phyloP scores from a whole-genome alignment of 64 coral and sea anemone genomes.

The Platygyra sinensis region DNA sequence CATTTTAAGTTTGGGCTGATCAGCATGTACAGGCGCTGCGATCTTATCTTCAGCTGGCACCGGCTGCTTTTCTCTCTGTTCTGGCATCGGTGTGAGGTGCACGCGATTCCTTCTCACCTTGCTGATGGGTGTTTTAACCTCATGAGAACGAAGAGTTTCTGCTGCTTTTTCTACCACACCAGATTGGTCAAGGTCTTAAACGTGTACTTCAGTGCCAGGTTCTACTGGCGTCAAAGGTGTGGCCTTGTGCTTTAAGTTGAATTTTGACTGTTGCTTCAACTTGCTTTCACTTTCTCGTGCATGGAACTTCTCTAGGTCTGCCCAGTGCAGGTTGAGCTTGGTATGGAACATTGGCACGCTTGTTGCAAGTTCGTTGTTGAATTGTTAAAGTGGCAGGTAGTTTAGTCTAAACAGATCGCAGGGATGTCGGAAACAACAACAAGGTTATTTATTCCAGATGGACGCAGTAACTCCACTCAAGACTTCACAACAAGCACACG shows the following conservation, averaged over 20 bases:
- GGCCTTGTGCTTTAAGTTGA: conserved; percentile 27
- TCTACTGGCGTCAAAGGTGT: conserved; percentile 12
- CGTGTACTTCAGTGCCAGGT: conserved; percentile 34
- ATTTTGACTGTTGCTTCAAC: conserved; percentile 10
- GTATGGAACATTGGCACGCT: conserved; percentile 4
- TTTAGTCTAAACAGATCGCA: too few relatives aligned
- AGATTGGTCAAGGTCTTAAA: conserved; percentile 29
- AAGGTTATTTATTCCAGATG: too few relatives aligned
- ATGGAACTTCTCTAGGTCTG: neutral
- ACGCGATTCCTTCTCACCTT: conserved; percentile 37
- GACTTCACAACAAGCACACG: too few relatives aligned
- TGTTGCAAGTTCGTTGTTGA: too few relatives aligned
- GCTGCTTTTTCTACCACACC: conserved; percentile 14
- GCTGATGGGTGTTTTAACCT: conserved; percentile 34
- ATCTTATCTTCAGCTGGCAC: too few relatives aligned
- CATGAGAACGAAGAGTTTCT: conserved; percentile 38
- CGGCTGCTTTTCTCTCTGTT: neutral
- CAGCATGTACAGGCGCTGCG: too few relatives aligned
- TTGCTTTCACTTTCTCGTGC: conserved; percentile 11
- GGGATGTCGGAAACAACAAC: too few relatives aligned
- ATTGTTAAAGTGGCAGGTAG: too few relatives aligned
- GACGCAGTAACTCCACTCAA: too few relatives aligned
- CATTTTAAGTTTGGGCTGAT: too few relatives aligned
- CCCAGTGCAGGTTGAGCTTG: neutral
- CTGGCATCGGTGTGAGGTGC: conserved; percentile 44